phyloP scores from a whole-genome alignment of 2,797 vertebrate genomes.

The Etheostoma perlongum region DNA sequence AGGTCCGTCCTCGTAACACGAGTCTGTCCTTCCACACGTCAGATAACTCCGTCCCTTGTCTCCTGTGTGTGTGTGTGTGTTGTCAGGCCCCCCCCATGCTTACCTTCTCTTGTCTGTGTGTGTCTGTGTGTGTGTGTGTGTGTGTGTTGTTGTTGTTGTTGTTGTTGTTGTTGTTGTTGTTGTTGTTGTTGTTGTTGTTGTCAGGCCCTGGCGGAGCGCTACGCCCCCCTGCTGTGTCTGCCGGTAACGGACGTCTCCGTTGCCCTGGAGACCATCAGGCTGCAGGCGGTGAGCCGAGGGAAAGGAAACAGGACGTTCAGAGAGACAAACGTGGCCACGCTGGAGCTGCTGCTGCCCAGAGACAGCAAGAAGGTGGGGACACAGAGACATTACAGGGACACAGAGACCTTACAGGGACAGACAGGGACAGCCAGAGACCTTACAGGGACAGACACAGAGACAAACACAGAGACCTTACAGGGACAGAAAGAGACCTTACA shows the following conservation, averaged over 20 bases:
- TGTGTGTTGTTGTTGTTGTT: too few species aligned
- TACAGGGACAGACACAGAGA: too few species aligned
- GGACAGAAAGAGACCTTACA: too few species aligned
- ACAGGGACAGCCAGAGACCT: too few species aligned
- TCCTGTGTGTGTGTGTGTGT: not conserved
- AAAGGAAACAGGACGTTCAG: slow-evolving; percentile 89
- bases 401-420: too few species aligned
- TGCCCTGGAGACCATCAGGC: slow-evolving; percentile 89
- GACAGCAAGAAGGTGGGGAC: slow-evolving; percentile 65
- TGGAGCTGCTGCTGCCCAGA: slow-evolving; percentile 90
- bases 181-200: not conserved
- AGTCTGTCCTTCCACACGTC: too few species aligned
- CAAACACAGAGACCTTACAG: too few species aligned
- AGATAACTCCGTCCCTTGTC: too few species aligned
- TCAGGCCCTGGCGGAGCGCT: slow-evolving; percentile 90
- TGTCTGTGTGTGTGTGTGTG: too few species aligned
- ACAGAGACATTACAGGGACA: too few species aligned
- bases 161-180: too few species aligned
- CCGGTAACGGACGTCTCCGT: slow-evolving; percentile 78
- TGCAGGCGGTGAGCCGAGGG: slow-evolving; percentile 88
- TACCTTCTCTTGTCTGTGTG: too few species aligned
- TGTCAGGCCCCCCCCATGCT: slow-evolving; percentile 77
- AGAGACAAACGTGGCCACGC: slow-evolving; percentile 88
- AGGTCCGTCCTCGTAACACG: slow-evolving; percentile 75
- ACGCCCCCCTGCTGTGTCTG: slow-evolving; percentile 84